Evolutionary conservation across 2,113 vertebrate genomes (phyloP).

Genomic region (Protobothrops flavoviridis): DNA sequence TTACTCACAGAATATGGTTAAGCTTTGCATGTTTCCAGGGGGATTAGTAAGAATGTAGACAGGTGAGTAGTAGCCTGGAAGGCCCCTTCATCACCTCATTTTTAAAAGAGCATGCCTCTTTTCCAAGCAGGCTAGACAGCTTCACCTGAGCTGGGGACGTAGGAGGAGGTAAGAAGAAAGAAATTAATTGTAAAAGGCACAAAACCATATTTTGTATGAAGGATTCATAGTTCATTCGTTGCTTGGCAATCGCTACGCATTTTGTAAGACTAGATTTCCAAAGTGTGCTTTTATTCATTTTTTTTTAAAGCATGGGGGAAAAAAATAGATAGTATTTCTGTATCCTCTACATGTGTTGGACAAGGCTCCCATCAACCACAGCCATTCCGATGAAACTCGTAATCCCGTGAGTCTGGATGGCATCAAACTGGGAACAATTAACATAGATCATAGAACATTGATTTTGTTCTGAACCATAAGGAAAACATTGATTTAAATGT

Average conservation of each 20-base stretch:
- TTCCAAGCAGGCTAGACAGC: neutral
- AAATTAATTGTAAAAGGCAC: neutral
- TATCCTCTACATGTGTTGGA: neutral
- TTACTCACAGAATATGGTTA: neutral
- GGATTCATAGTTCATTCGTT: neutral
- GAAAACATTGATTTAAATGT: neutral
- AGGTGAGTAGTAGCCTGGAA: neutral
- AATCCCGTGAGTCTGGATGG: neutral
- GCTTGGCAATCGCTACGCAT: neutral
- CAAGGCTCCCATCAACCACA: neutral
- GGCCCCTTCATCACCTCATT: slow-evolving; percentile 8
- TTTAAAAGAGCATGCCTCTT: neutral
- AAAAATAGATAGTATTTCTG: neutral
- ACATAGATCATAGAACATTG: neutral
- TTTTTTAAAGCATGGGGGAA: neutral
- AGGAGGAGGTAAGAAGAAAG: neutral
- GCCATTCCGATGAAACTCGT: neutral
- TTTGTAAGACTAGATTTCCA: neutral
- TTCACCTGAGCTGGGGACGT: neutral
- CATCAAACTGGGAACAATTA: neutral
- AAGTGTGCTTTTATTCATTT: neutral
- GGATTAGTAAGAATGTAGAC: slow-evolving; percentile 3
- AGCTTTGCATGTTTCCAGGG: neutral
- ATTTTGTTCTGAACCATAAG: neutral
- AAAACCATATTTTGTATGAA: neutral